phyloP scores from a whole-genome alignment of 2,113 vertebrate genomes.

The Heterotilapia buettikoferi region DNA sequence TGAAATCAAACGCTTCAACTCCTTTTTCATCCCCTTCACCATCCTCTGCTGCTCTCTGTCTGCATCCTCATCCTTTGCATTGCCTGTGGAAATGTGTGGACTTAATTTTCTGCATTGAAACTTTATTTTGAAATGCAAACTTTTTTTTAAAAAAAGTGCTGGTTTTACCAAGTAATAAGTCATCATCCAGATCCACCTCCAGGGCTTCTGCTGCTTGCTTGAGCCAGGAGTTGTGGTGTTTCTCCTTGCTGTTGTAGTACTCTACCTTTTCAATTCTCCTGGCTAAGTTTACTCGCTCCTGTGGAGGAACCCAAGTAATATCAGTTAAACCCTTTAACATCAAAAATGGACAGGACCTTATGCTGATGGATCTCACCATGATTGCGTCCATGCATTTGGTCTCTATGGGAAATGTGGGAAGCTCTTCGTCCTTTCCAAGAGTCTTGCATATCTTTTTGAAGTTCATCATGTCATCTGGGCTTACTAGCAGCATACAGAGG shows the following conservation, averaged over 20 bases:
- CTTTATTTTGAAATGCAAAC: not conserved
- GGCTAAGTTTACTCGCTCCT: constrained; percentile 88
- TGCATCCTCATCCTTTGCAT: constrained; percentile 68
- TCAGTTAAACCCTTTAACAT: not conserved
- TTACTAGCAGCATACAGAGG: constrained; percentile 85
- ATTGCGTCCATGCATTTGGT: constrained; percentile 81
- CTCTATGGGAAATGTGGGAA: constrained; percentile 87
- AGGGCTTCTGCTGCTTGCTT: constrained; percentile 87
- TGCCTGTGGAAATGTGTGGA: constrained; percentile 36
- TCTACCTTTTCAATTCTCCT: constrained; percentile 89
- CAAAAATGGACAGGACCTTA: not conserved
- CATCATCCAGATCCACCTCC: constrained; percentile 87
- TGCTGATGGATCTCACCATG: constrained; percentile 70
- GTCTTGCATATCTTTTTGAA: constrained; percentile 90
- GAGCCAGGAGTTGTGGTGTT: constrained; percentile 93
- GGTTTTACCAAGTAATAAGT: constrained; percentile 65
- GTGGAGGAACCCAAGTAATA: not conserved
- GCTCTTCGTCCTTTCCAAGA: constrained; percentile 84
- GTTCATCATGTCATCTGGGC: constrained; percentile 87
- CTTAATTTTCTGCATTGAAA: not conserved
- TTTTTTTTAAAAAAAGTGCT: not conserved
- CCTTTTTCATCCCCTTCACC: constrained; percentile 86
- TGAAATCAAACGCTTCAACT: constrained; percentile 81
- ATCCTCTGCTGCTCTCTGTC: constrained; percentile 81
- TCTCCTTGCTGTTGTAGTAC: constrained; percentile 84